Evolutionary conservation across 2,797 vertebrate genomes (phyloP).

Genomic region (Urosaurus nigricauda): DNA sequence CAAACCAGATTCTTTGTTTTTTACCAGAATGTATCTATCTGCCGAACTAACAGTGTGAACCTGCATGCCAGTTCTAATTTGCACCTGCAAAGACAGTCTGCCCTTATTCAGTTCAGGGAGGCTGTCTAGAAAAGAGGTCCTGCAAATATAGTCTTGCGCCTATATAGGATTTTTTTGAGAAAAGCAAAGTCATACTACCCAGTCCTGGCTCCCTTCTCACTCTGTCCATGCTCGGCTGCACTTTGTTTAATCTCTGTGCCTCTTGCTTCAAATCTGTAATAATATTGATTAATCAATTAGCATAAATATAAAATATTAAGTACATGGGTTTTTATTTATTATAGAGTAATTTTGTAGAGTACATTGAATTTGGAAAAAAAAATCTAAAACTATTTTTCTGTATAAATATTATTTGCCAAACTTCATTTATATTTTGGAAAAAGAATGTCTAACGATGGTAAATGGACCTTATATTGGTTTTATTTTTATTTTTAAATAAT

Average conservation of each 20-base stretch:
- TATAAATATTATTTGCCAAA: slow-evolving; percentile 88
- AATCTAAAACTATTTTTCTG: slow-evolving; percentile 86
- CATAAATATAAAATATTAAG: slow-evolving; percentile 80
- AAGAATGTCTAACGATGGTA: slow-evolving; percentile 81
- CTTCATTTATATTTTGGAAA: slow-evolving; percentile 84
- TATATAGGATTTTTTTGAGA: neutral
- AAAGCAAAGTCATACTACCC: neutral
- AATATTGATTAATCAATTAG: slow-evolving; percentile 81
- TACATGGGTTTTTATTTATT: slow-evolving; percentile 87
- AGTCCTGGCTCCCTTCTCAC: neutral
- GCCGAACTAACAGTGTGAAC: neutral
- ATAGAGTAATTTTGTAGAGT: slow-evolving; percentile 87
- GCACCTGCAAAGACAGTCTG: neutral
- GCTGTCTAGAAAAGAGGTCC: neutral
- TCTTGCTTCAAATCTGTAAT: slow-evolving; percentile 65
- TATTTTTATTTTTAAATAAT: slow-evolving; percentile 79
- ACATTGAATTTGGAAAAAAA: slow-evolving; percentile 84
- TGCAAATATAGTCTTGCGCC: neutral
- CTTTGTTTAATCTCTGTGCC: slow-evolving; percentile 23
- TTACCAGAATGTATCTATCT: slow-evolving; percentile 2
- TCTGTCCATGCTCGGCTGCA: neutral
- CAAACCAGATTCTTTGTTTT: neutral
- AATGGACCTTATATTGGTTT: slow-evolving; percentile 86
- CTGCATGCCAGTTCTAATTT: neutral
- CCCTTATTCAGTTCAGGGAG: neutral